Evolutionary conservation across 2,797 vertebrate genomes (phyloP).

Genomic region (Phrynocephalus forsythii): DNA sequence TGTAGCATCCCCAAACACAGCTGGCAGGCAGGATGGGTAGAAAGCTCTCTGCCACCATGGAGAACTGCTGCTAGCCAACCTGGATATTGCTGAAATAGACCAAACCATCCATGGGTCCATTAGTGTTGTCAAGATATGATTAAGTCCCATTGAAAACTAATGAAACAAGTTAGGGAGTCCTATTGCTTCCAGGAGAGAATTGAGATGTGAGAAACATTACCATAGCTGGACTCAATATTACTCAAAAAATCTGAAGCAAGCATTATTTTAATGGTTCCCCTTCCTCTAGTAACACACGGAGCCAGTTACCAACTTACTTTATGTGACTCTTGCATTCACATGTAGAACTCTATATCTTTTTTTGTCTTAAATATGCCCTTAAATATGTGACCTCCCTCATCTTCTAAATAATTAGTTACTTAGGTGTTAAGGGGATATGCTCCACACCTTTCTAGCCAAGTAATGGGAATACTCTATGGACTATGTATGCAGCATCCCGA

Average conservation of each 20-base stretch:
- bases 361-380: neutral
- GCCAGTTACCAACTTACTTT: too few relatives aligned
- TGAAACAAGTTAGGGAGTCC: neutral
- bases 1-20: too few relatives aligned
- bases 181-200: neutral
- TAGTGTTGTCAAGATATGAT: too few relatives aligned
- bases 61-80: neutral
- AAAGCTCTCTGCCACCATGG: neutral
- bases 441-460: neutral
- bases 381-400: too few relatives aligned
- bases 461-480: neutral
- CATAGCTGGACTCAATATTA: neutral
- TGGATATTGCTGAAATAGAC: neutral
- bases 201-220: neutral
- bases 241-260: neutral
- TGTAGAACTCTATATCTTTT: neutral
- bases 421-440: too few relatives aligned
- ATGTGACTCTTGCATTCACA: neutral
- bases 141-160: neutral
- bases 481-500: neutral
- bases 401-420: too few relatives aligned
- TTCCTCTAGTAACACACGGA: neutral
- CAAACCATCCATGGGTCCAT: neutral
- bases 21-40: too few relatives aligned
- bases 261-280: neutral